Percentiles rank a stretch among this genome's conserved stretches.
phyloP scores from a whole-genome alignment of 2,797 vertebrate genomes.

The Melanotaenia trifasciata region DNA sequence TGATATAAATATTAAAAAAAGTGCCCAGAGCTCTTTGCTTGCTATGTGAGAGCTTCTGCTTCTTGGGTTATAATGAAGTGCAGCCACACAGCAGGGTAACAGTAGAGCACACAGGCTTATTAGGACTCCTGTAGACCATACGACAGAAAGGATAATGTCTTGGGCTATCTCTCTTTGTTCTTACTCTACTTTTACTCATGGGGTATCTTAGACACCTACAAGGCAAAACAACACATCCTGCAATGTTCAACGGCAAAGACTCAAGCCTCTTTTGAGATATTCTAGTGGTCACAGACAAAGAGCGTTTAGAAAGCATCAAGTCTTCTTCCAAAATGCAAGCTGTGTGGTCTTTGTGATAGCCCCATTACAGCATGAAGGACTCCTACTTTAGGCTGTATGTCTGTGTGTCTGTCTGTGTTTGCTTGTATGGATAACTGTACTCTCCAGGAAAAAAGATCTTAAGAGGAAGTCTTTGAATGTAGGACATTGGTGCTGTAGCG shows the following conservation, averaged over 20 bases:
- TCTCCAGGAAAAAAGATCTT: constrained; percentile 83
- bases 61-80: constrained; percentile 85
- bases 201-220: constrained; percentile 68
- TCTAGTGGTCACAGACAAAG: constrained; percentile 74
- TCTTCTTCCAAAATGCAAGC: constrained; percentile 83
- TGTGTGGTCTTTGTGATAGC: constrained; percentile 85
- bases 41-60: constrained; percentile 83
- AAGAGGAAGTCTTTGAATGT: constrained; percentile 85
- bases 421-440: constrained; percentile 80
- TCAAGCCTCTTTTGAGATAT: constrained; percentile 75
- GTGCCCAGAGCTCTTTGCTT: constrained; percentile 82
- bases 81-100: constrained; percentile 84
- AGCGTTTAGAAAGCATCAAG: constrained; percentile 73
- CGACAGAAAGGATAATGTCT: constrained; percentile 67
- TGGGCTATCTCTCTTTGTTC: constrained; percentile 69
- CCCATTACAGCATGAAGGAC: constrained; percentile 80
- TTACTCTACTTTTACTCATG: constrained; percentile 53
- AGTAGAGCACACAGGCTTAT: constrained; percentile 85
- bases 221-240: constrained; percentile 69
- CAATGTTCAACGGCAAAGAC: constrained; percentile 53
- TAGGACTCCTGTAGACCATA: constrained; percentile 68
- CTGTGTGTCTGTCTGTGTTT: constrained; percentile 72
- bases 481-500: constrained; percentile 81
- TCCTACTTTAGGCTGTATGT: constrained; percentile 78
- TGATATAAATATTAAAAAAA: constrained; percentile 92